Base-by-base conservation (phyloP, 2,888 invertebrate genomes). In the Microplitis manilae region DNA sequence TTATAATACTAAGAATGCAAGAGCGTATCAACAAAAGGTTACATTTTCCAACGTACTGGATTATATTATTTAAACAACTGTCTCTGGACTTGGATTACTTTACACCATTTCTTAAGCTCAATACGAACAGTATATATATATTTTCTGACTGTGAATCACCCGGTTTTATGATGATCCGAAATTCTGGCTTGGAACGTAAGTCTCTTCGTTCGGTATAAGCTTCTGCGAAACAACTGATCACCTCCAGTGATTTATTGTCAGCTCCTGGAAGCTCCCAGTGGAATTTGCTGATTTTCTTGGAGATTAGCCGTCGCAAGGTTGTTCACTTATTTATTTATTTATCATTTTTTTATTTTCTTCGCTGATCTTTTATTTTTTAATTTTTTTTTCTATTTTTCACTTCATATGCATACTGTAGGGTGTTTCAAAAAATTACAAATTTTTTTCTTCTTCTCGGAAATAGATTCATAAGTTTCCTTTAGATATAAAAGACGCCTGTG, bases 151-250 rank as follows among this genome's bases (percentile, higher is more conserved):
- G 72, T 79, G 77, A 80, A 79, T 80, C 80, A 79, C 67, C 68
- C 76, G 39, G 76, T 80, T 80, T 80, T 80, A 80, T 79, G 79
- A 62, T 80, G 76, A 80, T 79, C 79, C 80, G 75, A 79, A 76
- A 75, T 76, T 77, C 75, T 40, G 8, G 17, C 71, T 71, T 7
- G 8, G 6, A 73, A 17, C 62, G 62, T 73, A 69, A 68, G 68
- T 41, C 50, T 30, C 30, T 65, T 30, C 13, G 9, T 65, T 65
- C 30, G 65, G 65, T 65, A 65, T 65, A 30, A 30, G 30, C 65
- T 65, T 65, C 65, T 30, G 8, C 20, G 65, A 65, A 65, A 13
- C 65, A 65, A 30, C 20, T 65, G 65, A 65, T 65, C 65, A 30
- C 65, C 65, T 30, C 20, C 30, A 20, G 65, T 65, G 65, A 65